Base-by-base conservation (phyloP, 2,888 invertebrate species). In the Nowickia ferox region DNA sequence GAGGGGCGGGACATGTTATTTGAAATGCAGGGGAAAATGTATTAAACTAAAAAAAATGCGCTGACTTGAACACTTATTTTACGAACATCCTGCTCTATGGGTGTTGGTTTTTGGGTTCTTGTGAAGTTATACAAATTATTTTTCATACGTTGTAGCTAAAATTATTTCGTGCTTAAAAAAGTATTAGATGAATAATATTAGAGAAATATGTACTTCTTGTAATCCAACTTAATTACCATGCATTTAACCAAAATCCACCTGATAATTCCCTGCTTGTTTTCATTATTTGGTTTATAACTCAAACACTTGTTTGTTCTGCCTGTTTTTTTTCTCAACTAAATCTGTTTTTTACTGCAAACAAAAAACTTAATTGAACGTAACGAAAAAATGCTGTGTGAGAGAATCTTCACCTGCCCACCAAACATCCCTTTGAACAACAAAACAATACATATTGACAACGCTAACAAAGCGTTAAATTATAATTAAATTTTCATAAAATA, bases 381-480 rank as follows among this genome's bases (percentile, higher is more conserved):
- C 72, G 19, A 72, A 72, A 72, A 65, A 53, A 38, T 30, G 2
- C 8, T 40, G 19, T n/a, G 17, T 84, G 83, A 44, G 83, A 84
- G 78, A 46, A 72, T 19, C 44, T 65, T 61, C 83, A 84, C 78
- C 83, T 84, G 83, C 51, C 71, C 66, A 42, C 42, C 42, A 17
- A 15, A 3, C 77, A 72, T 61, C 72, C 72, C 83, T 40, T 19
- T 15, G 10, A 17, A 10, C 46, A 22, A 48, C 8, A 42, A 38
- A 9, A 48, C 40, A 72, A 44, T 6, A 48, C n/a, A 57, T 42
- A 66, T 48, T 53, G 79, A 69, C 63, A 79, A 79, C 46, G 51
- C 59, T 83, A 83, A 86, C 86, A 68, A 80, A 83, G 83, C 79
- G 72, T 86, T 55, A 83, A 83, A 86, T 86, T 86, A 65, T 80